Percentiles rank a stretch among this genome's conserved stretches.
Evolutionary conservation across 1,140 invertebrate species (phyloP).

Genomic region (Zaprionus ornatus): DNA sequence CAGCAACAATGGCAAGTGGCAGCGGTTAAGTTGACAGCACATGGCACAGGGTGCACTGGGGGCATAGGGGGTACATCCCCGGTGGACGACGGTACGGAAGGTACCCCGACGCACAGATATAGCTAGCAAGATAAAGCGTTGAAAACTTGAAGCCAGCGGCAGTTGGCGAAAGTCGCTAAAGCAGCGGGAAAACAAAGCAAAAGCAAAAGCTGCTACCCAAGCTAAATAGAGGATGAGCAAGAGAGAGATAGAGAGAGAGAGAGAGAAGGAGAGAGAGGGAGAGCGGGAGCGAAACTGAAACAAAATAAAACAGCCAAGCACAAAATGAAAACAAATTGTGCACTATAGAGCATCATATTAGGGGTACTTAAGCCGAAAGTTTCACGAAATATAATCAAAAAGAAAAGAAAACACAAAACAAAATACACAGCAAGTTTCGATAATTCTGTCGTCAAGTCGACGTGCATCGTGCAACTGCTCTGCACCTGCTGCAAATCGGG

Average conservation of each 20-base stretch:
- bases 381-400: not conserved
- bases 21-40: constrained; percentile 73
- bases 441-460: not conserved
- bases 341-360: constrained; percentile 58
- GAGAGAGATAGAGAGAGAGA: not conserved
- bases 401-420: not conserved
- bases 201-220: constrained; percentile 1
- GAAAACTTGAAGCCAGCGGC: constrained; percentile 71
- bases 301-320: constrained; percentile 30
- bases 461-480: not conserved
- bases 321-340: constrained; percentile 79
- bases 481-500: not conserved
- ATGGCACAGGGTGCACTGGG: constrained; percentile 14
- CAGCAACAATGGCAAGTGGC: constrained; percentile 77
- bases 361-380: constrained; percentile 41
- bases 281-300: not conserved
- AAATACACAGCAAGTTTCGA: not conserved
- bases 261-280: not conserved
- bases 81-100: not conserved
- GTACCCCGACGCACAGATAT: constrained; percentile 19
- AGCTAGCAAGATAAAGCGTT: constrained; percentile 64
- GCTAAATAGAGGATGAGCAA: not conserved
- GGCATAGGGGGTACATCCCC: not conserved
- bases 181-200: constrained; percentile 38
- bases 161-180: constrained; percentile 50